Evolutionary conservation across 2,113 vertebrate species (phyloP), one percentile per base, ranked within the genome.

Genomic region (Uropsilus gracilis): DNA sequence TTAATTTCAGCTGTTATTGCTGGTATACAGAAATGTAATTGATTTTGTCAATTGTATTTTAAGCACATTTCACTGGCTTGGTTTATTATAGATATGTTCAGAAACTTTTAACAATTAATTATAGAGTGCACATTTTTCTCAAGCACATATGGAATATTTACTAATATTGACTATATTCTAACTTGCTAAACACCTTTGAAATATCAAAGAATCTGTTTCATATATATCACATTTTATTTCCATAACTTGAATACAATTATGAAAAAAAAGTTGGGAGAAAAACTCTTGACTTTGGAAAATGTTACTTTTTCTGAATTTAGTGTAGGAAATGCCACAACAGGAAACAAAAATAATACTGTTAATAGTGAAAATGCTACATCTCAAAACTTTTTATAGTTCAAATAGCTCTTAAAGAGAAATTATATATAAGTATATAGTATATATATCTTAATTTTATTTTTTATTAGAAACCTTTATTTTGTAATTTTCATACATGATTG

Each of bases 41-140:
- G 76, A 92, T 73, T 95, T 69, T 95, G 26, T 28, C 75, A 95
- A 71, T 73, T 90, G 53, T 69, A 91, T 71, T 95, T 69, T 39
- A 90, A 95, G 53, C 59, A 93, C 32, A 86, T 69, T 73, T 89
- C 89, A 86, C 37, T 95, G 30, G 30, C 7, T 91, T 86, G 50
- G 55, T 64, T 97, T 95, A 48, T 63, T 48, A 73, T 50, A 82
- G 64, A 28, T 86, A 2, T 55, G 46, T 86, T 83, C 89, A 83
- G 69, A 95, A 96, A 80, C 6, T 13, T 89, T 89, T 91, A 55
- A 50, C 48, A 84, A 50, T 91, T 77, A 91, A 89, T 86, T 83
- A 77, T 57, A 87, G 20, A 76, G 87, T 64, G 30, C 12, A 14
- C 80, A 80, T 78, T 94, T 90, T 94, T 57, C 46, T 82, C 28